Evolutionary conservation across 2,113 vertebrate species (phyloP).

Genomic region (Cromileptes altivelis): DNA sequence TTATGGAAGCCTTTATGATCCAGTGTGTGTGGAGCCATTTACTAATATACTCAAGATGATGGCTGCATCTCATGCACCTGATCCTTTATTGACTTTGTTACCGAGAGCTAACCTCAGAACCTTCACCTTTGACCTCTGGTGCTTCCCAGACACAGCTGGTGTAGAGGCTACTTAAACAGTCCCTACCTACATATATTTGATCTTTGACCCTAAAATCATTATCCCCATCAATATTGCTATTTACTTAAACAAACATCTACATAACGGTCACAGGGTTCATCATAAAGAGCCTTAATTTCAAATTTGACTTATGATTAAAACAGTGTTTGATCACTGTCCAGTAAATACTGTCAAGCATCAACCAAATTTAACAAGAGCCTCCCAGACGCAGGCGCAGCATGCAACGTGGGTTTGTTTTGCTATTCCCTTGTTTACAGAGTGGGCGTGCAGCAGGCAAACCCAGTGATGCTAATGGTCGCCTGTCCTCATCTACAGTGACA

Average conservation of each 20-base stretch:
- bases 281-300: too few relatives aligned
- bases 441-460: too few relatives aligned
- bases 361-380: too few relatives aligned
- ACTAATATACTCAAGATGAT: slow-evolving; percentile 30
- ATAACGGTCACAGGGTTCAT: too few relatives aligned
- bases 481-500: too few relatives aligned
- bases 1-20: background rate
- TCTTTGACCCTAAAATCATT: slow-evolving; percentile 53
- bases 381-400: too few relatives aligned
- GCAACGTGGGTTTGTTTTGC: too few relatives aligned
- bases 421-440: too few relatives aligned
- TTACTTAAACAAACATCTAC: slow-evolving; percentile 22
- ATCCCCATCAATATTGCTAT: slow-evolving; percentile 8
- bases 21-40: background rate
- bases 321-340: too few relatives aligned
- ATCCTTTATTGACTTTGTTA: slow-evolving; percentile 64
- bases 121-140: slow-evolving; percentile 62
- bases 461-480: too few relatives aligned
- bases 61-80: slow-evolving; percentile 52
- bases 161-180: slow-evolving; percentile 12
- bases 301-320: too few relatives aligned
- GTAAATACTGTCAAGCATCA: too few relatives aligned
- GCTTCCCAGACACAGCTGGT: slow-evolving; percentile 57
- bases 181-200: slow-evolving; percentile 9
- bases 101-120: slow-evolving; percentile 26